These are phyloP conservation scores for Phalloptychus januarius DNA, from an alignment of 2,797 vertebrate species.

Conservation along the genomic window DNA sequence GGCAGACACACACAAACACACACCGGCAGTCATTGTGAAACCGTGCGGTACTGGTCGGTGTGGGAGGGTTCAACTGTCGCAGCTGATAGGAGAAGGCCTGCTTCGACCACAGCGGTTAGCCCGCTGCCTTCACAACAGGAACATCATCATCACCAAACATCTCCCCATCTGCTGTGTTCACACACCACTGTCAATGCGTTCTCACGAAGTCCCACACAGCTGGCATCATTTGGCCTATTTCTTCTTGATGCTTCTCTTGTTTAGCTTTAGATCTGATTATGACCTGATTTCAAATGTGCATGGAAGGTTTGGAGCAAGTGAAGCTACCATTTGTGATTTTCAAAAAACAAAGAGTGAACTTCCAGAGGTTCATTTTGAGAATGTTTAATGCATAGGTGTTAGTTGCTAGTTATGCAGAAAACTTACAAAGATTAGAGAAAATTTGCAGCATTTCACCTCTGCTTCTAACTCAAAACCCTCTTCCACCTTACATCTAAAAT, in stretches of 20 bases:
- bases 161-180: slow-evolving; percentile 47
- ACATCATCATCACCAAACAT: slow-evolving; percentile 58
- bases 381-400: not conserved
- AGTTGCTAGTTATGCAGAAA: not conserved
- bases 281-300: not conserved
- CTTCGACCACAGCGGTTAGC: slow-evolving; percentile 55
- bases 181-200: slow-evolving; percentile 49
- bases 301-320: not conserved
- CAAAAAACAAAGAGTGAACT: not conserved
- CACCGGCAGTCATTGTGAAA: slow-evolving; percentile 69
- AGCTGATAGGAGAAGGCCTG: slow-evolving; percentile 55
- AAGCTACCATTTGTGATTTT: not conserved
- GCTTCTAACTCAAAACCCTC: not conserved
- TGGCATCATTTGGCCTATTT: slow-evolving; percentile 43
- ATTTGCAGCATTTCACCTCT: not conserved
- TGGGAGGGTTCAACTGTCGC: slow-evolving; percentile 59
- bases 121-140: slow-evolving; percentile 49
- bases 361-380: not conserved
- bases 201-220: slow-evolving; percentile 64
- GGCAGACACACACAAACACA: slow-evolving; percentile 20
- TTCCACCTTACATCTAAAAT: not conserved
- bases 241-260: not conserved
- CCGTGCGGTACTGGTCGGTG: slow-evolving; percentile 37
- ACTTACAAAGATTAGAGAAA: not conserved
- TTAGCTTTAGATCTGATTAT: not conserved